phyloP scores from a whole-genome alignment of 1,140 invertebrate genomes.

The Rhizoglyphus robini region DNA sequence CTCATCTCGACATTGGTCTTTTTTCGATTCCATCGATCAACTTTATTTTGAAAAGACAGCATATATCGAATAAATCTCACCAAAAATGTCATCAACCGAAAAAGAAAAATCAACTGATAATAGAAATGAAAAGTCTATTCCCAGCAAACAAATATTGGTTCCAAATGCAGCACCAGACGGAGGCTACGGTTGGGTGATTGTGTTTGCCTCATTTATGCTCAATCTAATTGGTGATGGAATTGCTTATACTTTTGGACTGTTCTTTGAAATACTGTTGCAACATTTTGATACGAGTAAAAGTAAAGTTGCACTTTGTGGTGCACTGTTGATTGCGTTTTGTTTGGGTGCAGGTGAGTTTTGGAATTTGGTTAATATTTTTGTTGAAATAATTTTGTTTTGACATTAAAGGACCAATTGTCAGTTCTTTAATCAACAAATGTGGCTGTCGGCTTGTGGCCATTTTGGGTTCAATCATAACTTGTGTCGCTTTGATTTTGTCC shows the following conservation, averaged over 20 bases:
- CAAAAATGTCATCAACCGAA: no score
- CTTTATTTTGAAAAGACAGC: no score
- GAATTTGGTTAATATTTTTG: no score
- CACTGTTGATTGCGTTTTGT: conserved; percentile 81
- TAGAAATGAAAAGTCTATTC: no score
- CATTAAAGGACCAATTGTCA: conserved; percentile 89
- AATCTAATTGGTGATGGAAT: conserved; percentile 96
- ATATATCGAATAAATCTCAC: no score
- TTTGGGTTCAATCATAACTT: conserved; percentile 66
- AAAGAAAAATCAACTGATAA: no score
- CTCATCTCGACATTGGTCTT: no score
- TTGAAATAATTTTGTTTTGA: no score
- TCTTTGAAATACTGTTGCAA: conserved; percentile 60
- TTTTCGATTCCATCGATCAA: no score
- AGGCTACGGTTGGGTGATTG: conserved; percentile 72
- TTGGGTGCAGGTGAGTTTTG: conserved; percentile 60
- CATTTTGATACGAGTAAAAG: conserved; percentile 73
- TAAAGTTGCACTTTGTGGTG: conserved; percentile 83
- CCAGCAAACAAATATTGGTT: conserved; percentile 14
- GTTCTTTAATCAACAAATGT: conserved; percentile 86
- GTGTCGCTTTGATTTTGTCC: conserved; percentile 70
- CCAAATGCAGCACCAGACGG: conserved; percentile 32
- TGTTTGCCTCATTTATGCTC: conserved; percentile 88
- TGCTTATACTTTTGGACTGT: conserved; percentile 81
- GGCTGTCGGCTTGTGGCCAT: conserved; percentile 86